A percentile compares a stretch with the other conserved stretches of the same genome.
phyloP scores from a whole-genome alignment of 1,140 invertebrate genomes.

The Berghia stephanieae region DNA sequence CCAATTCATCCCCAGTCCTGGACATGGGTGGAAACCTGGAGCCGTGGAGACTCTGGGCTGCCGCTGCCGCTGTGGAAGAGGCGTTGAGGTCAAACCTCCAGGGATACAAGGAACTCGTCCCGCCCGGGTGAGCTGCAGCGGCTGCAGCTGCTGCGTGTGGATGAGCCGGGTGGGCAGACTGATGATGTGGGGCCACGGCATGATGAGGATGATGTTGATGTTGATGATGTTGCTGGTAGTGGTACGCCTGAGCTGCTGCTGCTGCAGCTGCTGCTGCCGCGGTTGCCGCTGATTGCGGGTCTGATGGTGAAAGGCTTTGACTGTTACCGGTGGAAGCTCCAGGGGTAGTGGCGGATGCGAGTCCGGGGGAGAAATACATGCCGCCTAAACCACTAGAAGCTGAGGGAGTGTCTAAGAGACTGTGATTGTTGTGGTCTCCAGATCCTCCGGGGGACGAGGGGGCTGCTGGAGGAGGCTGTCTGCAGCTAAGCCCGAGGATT shows the following conservation, averaged over 20 bases:
- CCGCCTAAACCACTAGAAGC: slow-evolving; percentile 18
- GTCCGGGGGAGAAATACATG: slow-evolving; percentile 19
- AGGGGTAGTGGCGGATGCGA: neutral
- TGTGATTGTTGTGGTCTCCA: no score
- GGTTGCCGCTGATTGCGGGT: no score
- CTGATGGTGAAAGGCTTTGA: no score
- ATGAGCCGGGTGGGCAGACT: neutral
- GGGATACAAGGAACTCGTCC: slow-evolving; percentile 24
- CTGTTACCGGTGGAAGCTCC: no score
- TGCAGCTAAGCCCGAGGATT: slow-evolving; percentile 26
- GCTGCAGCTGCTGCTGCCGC: no score
- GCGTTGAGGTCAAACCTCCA: slow-evolving; percentile 30
- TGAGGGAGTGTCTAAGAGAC: no score
- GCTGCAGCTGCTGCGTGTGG: neutral
- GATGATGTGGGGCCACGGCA: slow-evolving; percentile 1
- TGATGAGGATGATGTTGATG: neutral
- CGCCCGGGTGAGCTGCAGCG: no score
- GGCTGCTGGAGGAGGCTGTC: slow-evolving; percentile 21
- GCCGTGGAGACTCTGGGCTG: slow-evolving; percentile 15
- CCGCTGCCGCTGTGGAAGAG: neutral
- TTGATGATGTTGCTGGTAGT: neutral
- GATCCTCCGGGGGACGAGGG: slow-evolving; percentile 4
- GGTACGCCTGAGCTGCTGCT: slow-evolving; percentile 24
- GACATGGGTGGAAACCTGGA: slow-evolving; percentile 17
- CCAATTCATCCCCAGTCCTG: slow-evolving; percentile 14